Evolutionary conservation across 2,888 invertebrate species (phyloP), one percentile per base, ranked within the genome.

Genomic region (Gastrophysa polygoni): DNA sequence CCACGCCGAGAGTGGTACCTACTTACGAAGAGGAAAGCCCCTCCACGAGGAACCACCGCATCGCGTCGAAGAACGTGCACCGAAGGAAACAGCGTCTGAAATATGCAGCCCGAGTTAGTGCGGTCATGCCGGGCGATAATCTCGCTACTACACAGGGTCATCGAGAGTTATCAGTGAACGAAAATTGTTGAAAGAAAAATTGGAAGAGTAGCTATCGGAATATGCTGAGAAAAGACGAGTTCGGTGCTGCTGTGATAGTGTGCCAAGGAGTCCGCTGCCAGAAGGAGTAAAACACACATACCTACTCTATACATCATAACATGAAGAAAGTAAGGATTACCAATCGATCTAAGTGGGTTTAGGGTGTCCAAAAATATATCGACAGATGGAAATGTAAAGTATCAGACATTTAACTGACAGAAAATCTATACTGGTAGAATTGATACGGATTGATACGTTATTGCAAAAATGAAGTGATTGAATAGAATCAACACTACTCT

Each of bases 91-190:
- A 24, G 4, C 24, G 24, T 5, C 43, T 38, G 14, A 14, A 43
- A 24, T 43, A 43, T 54, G 54, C 54, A 54, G 11, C 14, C 54
- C 16, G 54, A 54, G 54, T 54, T 43, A 54, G 54, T 54, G 54
- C 54, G 44, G 24, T 16, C 34, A 54, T 43, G 54, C 54, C 54
- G 54, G 43, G 34, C 43, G 54, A 54, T 21, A 38, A 18, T 24
- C 38, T 54, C 54, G 21, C 54, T 10, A n/a, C n/a, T n/a, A 28
- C 43, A 54, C 24, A 54, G 43, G 38, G 54, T 38, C 38, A 38
- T 38, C 34, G 52, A 20, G 21, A 52, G 52, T 52, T 52, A 20
- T 29, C 51, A 34, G 34, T 51, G 34, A 32, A 11, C 20, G 52
- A 20, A 34, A 38, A 38, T 34, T 20, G 14, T 7, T 14, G 21